A percentile compares a stretch with the other conserved stretches of the same genome.
Conservation (phyloP, 2,113 vertebrate species). For the Lonchura striata region DNA sequence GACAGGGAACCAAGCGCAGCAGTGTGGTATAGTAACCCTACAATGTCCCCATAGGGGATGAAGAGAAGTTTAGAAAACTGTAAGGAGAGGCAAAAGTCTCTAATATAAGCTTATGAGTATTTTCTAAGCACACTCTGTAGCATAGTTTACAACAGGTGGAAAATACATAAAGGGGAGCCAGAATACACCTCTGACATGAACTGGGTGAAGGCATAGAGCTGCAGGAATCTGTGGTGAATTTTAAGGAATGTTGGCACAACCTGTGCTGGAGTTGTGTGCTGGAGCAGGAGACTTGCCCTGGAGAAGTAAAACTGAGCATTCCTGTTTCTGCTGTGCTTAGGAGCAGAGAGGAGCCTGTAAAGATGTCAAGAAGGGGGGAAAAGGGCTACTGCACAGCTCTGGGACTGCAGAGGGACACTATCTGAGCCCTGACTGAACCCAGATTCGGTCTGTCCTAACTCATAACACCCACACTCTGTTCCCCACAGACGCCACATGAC, state of each 20-base stretch:
- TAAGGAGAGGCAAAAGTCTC: neutral
- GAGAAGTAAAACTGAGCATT: neutral
- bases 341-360: neutral
- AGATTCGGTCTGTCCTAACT: neutral
- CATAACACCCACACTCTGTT: neutral
- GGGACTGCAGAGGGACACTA: neutral
- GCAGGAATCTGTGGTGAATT: rapidly evolving
- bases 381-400: neutral
- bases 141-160: neutral
- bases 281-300: neutral
- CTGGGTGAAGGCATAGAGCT: neutral
- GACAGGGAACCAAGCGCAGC: neutral
- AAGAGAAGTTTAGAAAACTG: neutral
- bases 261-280: neutral
- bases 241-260: neutral
- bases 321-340: neutral
- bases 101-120: neutral
- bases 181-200: neutral
- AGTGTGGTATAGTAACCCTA: neutral
- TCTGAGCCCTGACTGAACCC: neutral
- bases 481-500: neutral
- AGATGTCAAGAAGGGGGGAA: neutral
- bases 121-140: neutral
- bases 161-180: neutral
- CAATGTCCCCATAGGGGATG: neutral